These are phyloP conservation scores for Meteorus sp. DNA, from an alignment of 1,140 invertebrate genomes.

Conservation along the genomic window DNA sequence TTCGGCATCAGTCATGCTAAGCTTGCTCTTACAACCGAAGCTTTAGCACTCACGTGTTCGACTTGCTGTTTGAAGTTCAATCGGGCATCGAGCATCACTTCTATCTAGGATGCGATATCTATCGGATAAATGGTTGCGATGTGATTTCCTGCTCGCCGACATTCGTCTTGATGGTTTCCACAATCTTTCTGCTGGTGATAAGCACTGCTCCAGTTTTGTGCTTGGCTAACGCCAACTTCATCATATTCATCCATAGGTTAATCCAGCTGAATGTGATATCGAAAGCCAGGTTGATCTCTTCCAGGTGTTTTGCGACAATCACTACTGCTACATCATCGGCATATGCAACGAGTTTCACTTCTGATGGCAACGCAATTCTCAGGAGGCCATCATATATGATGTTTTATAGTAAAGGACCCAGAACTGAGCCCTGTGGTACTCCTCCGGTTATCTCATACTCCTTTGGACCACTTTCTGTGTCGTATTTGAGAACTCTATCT, in stretches of 20 bases:
- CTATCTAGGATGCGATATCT: too few species aligned
- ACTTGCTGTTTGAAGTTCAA: conserved; percentile 20
- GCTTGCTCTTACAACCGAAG: conserved; percentile 7
- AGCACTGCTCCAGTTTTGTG: conserved; percentile 18
- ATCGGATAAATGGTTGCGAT: conserved; percentile 23
- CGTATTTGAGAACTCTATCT: conserved; percentile 6
- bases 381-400: conserved; percentile 14
- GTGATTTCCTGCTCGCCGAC: conserved; percentile 13
- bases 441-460: conserved; percentile 9
- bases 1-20: conserved; percentile 16
- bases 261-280: not conserved
- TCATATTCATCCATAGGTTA: conserved; percentile 2
- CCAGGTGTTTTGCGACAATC: conserved; percentile 2
- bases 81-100: conserved; percentile 22
- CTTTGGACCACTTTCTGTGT: not conserved
- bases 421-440: conserved; percentile 12
- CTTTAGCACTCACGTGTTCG: conserved; percentile 10
- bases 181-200: conserved; percentile 14
- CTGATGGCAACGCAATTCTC: not conserved
- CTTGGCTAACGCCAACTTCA: conserved; percentile 9
- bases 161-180: conserved; percentile 3
- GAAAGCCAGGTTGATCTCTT: not conserved
- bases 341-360: not conserved
- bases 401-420: not conserved
- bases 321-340: conserved; percentile 12